These are phyloP conservation scores for Neogobius melanostomus DNA, from an alignment of 2,113 vertebrate species.

Conservation along the genomic window DNA sequence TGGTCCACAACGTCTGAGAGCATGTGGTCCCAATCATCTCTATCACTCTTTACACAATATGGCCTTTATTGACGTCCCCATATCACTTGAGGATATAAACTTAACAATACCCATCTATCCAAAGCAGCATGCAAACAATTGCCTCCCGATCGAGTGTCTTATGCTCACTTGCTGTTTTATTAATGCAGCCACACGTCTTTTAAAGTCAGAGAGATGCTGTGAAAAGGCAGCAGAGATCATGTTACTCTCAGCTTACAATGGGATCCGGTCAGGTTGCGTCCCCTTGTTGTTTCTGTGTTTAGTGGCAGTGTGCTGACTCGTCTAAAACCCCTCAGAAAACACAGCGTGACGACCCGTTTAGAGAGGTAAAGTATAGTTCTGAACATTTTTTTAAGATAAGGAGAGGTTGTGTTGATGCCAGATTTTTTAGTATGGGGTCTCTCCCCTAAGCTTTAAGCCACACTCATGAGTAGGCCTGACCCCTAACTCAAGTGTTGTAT, in stretches of 20 bases:
- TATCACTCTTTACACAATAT: not conserved
- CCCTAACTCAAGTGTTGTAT: too few relatives aligned
- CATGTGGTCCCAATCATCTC: not conserved
- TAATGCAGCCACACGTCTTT: slow-evolving; percentile 62
- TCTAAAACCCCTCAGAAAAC: slow-evolving; percentile 45
- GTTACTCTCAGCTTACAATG: slow-evolving; percentile 68
- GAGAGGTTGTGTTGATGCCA: not conserved
- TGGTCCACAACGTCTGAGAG: not conserved
- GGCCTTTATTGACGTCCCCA: not conserved
- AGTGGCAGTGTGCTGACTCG: slow-evolving; percentile 54
- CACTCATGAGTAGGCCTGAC: too few relatives aligned
- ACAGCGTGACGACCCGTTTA: slow-evolving; percentile 8
- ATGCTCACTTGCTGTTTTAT: slow-evolving; percentile 68
- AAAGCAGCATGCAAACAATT: slow-evolving; percentile 23
- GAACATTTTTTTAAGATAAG: not conserved
- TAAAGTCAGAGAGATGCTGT: slow-evolving; percentile 45
- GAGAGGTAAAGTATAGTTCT: slow-evolving; percentile 4
- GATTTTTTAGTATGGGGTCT: not conserved
- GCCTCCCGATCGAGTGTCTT: slow-evolving; percentile 54
- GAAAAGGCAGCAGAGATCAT: slow-evolving; percentile 40
- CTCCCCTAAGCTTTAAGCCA: too few relatives aligned
- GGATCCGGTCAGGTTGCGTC: slow-evolving; percentile 65
- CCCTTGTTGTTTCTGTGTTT: slow-evolving; percentile 54
- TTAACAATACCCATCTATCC: not conserved
- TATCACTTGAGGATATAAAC: slow-evolving; percentile 1